Conservation (phyloP, 1,140 invertebrate species). For the Trinorchestia longiramus region DNA sequence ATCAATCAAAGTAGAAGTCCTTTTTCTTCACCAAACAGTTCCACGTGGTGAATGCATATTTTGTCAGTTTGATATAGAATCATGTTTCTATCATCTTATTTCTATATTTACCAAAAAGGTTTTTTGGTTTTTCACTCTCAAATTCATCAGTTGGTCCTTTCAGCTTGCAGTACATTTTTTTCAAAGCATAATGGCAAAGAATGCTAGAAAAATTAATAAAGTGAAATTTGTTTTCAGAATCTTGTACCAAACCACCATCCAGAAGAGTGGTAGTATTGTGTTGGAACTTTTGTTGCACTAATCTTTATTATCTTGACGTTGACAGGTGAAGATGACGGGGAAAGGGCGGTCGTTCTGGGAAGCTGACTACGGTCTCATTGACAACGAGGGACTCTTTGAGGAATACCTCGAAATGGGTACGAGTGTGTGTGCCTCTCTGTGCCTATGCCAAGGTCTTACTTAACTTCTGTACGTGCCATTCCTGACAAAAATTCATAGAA, state of each 20-base stretch:
- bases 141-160: not conserved
- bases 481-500: too few species aligned
- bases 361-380: conserved; percentile 77
- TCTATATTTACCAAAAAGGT: not conserved
- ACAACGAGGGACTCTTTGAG: conserved; percentile 80
- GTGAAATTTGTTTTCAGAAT: not conserved
- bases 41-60: too few species aligned
- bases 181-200: too few species aligned
- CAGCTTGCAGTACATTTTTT: too few species aligned
- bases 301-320: not conserved
- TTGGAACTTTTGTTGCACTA: not conserved
- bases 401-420: conserved; percentile 91
- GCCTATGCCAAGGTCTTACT: not conserved
- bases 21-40: too few species aligned
- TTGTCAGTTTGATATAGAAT: not conserved
- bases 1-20: too few species aligned
- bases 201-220: too few species aligned
- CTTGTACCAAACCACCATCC: not conserved
- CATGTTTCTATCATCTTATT: not conserved
- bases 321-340: conserved; percentile 69
- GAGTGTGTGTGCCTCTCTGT: conserved; percentile 15
- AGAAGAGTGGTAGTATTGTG: not conserved
- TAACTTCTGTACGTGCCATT: too few species aligned
- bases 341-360: conserved; percentile 73
- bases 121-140: not conserved